phyloP scores from a whole-genome alignment of 2,113 vertebrate species.

The Symphodus melops region DNA sequence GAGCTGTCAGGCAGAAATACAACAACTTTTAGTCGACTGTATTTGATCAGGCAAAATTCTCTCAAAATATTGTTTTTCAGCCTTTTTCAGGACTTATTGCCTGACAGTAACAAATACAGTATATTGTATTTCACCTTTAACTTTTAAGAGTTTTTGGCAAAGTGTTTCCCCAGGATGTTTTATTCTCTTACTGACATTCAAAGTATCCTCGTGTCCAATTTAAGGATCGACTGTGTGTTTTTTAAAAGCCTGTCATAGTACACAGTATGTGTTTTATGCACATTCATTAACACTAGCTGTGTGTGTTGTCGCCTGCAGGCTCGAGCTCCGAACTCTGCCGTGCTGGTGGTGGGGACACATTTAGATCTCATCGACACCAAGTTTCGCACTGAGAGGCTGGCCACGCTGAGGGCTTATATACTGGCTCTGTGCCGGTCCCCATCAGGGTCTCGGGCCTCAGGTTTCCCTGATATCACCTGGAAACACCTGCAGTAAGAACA shows the following conservation, averaged over 20 bases:
- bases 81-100: too few species aligned
- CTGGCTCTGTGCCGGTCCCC: constrained; percentile 94
- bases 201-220: too few species aligned
- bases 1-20: too few species aligned
- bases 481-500: constrained; percentile 92
- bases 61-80: too few species aligned
- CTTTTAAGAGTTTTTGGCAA: too few species aligned
- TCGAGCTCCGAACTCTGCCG: constrained; percentile 92
- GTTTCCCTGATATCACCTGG: constrained; percentile 94
- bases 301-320: constrained; percentile 80
- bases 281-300: not conserved
- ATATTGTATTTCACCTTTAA: too few species aligned
- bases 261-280: not conserved
- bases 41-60: too few species aligned
- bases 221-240: not conserved
- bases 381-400: constrained; percentile 94
- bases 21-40: too few species aligned
- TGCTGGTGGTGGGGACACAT: constrained; percentile 96
- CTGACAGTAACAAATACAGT: too few species aligned
- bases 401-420: constrained; percentile 92
- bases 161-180: too few species aligned
- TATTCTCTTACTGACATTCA: too few species aligned
- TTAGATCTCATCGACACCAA: constrained; percentile 94
- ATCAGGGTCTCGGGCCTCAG: constrained; percentile 90
- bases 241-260: not conserved